Conservation (phyloP, 2,888 invertebrate genomes). For the Sceliomorpha sp. region DNA sequence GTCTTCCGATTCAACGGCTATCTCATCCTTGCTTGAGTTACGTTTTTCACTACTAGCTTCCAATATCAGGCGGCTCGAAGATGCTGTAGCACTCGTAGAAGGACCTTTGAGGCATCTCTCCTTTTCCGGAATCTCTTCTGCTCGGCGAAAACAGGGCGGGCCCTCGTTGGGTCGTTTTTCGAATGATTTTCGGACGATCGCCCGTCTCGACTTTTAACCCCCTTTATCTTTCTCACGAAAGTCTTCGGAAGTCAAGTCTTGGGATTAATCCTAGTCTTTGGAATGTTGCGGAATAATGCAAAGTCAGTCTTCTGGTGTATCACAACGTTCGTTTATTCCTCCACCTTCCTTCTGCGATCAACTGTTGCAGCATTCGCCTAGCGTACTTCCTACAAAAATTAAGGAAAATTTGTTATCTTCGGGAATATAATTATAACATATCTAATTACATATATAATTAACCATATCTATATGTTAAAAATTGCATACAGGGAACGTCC, state of each 20-base stretch:
- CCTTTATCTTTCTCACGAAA: too few species aligned
- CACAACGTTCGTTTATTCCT: constrained; percentile 23
- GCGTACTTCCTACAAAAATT: constrained; percentile 24
- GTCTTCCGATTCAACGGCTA: neutral
- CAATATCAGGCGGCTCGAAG: constrained; percentile 70
- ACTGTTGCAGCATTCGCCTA: constrained; percentile 39
- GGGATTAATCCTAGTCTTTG: constrained; percentile 26
- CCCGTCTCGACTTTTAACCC: constrained; percentile 5
- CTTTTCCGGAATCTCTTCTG: constrained; percentile 66
- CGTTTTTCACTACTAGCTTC: constrained; percentile 60
- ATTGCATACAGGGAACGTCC: too few species aligned
- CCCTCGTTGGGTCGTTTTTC: constrained; percentile 8
- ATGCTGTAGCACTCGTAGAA: constrained; percentile 62
- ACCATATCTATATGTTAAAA: too few species aligned
- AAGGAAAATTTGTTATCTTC: neutral
- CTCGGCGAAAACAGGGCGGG: neutral
- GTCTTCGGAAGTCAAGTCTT: too few species aligned
- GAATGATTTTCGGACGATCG: constrained; percentile 14
- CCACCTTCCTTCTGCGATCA: constrained; percentile 6
- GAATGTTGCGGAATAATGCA: constrained; percentile 32
- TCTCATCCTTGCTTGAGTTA: constrained; percentile 1
- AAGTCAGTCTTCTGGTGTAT: constrained; percentile 43
- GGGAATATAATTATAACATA: too few species aligned
- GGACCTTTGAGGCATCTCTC: constrained; percentile 70
- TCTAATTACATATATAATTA: neutral